A percentile compares a stretch with the other conserved stretches of the same genome.
Conservation (phyloP, 2,113 vertebrate genomes). For the Mesocricetus auratus region DNA sequence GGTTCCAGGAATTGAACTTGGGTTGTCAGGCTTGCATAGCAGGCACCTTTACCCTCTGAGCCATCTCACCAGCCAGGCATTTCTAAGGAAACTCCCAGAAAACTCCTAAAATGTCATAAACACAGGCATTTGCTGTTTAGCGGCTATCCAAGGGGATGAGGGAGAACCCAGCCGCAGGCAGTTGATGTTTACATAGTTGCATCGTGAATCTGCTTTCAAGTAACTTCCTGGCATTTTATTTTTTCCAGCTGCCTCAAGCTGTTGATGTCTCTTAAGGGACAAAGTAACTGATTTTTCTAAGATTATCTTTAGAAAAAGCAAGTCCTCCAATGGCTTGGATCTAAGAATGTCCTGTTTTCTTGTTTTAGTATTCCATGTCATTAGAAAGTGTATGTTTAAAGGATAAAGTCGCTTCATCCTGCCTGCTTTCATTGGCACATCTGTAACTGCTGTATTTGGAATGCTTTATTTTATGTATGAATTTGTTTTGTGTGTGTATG, state of each 20-base stretch:
- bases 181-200: slow-evolving; percentile 70
- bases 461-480: not conserved
- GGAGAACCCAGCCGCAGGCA: slow-evolving; percentile 5
- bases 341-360: not conserved
- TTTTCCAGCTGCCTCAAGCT: slow-evolving; percentile 69
- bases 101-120: not conserved
- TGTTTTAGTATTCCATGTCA: not conserved
- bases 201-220: slow-evolving; percentile 66
- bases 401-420: not conserved
- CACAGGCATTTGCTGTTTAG: slow-evolving; percentile 23
- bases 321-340: not conserved
- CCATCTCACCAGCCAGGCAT: not conserved
- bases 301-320: not conserved
- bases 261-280: slow-evolving; percentile 36
- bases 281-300: not conserved
- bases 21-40: too few relatives aligned
- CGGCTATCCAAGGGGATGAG: not conserved
- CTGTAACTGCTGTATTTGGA: not conserved
- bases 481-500: not conserved
- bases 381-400: slow-evolving; percentile 15
- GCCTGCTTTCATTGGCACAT: too few relatives aligned
- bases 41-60: not conserved
- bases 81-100: not conserved
- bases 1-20: not conserved
- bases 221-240: slow-evolving; percentile 71